phyloP scores from a whole-genome alignment of 2,797 vertebrate species.

The Vireo griseus region DNA sequence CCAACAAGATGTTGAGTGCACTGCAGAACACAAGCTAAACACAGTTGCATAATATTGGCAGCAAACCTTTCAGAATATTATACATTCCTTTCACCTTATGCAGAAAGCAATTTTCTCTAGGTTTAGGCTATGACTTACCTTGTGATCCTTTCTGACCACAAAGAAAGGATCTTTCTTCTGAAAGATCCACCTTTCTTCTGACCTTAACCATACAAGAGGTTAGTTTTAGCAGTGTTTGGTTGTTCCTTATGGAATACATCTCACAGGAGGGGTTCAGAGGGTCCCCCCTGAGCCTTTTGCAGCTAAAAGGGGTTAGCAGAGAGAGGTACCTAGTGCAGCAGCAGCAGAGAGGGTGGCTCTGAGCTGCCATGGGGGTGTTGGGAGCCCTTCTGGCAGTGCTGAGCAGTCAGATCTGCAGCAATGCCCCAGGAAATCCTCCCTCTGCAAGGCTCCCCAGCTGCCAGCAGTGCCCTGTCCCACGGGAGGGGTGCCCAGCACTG shows the following conservation, averaged over 20 bases:
- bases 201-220: background rate
- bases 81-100: background rate
- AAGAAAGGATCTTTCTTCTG: background rate
- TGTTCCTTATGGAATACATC: background rate
- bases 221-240: background rate
- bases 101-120: background rate
- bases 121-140: background rate
- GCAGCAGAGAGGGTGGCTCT: background rate
- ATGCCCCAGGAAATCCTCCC: background rate
- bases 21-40: background rate
- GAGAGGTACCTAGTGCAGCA: background rate
- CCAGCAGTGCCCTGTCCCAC: background rate
- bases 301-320: background rate
- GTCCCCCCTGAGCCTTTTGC: background rate
- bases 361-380: background rate
- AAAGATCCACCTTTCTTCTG: background rate
- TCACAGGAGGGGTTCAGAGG: background rate
- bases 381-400: background rate
- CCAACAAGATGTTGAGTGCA: background rate
- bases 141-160: background rate
- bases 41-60: background rate
- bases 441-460: background rate
- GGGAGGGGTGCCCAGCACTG: background rate
- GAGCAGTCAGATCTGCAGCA: background rate
- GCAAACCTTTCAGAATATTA: background rate